Evolutionary conservation across 2,888 invertebrate species (phyloP).

Genomic region (Oasisia sp.): DNA sequence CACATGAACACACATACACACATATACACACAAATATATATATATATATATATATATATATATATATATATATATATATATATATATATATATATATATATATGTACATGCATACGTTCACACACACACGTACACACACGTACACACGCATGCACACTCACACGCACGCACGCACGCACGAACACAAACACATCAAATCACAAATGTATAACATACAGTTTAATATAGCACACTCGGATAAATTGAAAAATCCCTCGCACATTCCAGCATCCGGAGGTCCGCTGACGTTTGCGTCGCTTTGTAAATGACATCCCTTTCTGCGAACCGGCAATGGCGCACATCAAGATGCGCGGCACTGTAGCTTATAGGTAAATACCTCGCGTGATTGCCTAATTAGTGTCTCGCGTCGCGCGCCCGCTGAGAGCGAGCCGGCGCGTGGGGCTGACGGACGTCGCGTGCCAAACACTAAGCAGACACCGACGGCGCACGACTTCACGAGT

Average conservation of each 20-base stretch:
- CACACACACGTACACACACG: background rate
- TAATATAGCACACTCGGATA: background rate
- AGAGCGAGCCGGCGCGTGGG: background rate
- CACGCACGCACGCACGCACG: background rate
- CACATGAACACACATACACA: too few species aligned
- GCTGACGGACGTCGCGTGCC: background rate
- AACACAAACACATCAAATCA: background rate
- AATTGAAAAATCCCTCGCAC: background rate
- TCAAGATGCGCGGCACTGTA: background rate
- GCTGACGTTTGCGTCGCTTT: background rate
- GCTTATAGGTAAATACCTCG: conserved; percentile 12
- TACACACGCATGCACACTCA: background rate
- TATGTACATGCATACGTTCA: background rate
- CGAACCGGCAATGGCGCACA: background rate
- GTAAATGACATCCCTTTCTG: background rate
- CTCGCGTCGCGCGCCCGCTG: background rate
- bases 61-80: too few species aligned
- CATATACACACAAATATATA: too few species aligned
- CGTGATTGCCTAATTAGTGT: background rate
- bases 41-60: too few species aligned
- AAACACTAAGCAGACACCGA: background rate
- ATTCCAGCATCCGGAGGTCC: background rate
- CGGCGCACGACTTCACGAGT: background rate
- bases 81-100: too few species aligned
- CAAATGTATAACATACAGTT: background rate